Base-by-base conservation (phyloP, 2,113 vertebrate genomes). In the Vulpes vulpes region DNA sequence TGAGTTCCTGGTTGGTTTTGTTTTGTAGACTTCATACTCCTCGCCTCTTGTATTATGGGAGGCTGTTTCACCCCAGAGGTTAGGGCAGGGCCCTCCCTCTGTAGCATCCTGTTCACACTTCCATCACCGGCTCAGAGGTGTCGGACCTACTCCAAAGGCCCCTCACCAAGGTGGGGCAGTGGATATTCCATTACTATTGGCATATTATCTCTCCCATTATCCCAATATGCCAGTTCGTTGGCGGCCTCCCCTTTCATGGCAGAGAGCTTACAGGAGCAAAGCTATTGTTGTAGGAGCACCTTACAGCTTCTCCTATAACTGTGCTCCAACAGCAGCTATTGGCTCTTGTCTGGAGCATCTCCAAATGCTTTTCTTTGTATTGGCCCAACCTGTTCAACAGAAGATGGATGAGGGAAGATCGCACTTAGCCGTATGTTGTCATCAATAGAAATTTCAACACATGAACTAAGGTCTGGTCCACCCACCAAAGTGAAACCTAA, bases 41-140 rank as follows among this genome's bases (percentile, higher is more conserved):
- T 22, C 27, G 30, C 59, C 73, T 59, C 73, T 55, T 1, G 9
- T 1, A 16, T 9, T 16, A 1, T 0, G 5, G 8, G 4, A 23
- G 32, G 67, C 67, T 27, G 20, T 6, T 7, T 3, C 16, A 25
- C 32, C 32, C 38, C 32, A 7, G 20, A 2, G 11, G 30, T 17
- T 35, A 27, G 15, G 76, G 8, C 1, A 3, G 27, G 43, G 5
- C 53, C n/a, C 8, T 55, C 62, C 23, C 43, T 64, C 11, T 1
- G 2, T 9, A 43, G 22, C 3, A 8, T 2, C 32, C 32, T 12
- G 74, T 8, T 20, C 16, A 9, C 19, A 22, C 38, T 16, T 14
- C 23, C 0, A 0, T 38, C 8, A 0, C 74, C 32, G 3, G 49
- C 89, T 9, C 8, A 3, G 5, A 3, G 23, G 23, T 3, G 6